Evolutionary conservation across 2,797 vertebrate genomes (phyloP).

Genomic region (Margarornis squamiger): DNA sequence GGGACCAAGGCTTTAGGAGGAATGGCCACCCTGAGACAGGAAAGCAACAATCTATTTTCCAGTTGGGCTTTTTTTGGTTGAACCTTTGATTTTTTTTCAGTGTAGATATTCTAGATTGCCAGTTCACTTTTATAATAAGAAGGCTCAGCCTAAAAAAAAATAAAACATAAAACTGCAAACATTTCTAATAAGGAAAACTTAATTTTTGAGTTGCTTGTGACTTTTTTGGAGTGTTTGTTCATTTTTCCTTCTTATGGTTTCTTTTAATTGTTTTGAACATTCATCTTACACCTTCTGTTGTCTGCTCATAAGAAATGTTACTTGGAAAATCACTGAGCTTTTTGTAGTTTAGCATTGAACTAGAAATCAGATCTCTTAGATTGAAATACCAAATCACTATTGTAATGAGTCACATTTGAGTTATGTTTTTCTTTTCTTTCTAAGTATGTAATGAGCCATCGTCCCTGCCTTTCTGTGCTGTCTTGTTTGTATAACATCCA

Average conservation of each 20-base stretch:
- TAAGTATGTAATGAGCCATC: background rate
- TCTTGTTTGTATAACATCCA: background rate
- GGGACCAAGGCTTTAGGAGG: background rate
- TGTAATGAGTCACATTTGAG: background rate
- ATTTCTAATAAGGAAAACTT: background rate
- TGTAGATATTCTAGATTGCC: background rate
- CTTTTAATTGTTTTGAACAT: background rate
- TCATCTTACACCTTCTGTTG: background rate
- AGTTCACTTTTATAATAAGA: background rate
- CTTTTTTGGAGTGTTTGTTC: background rate
- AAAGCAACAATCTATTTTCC: background rate
- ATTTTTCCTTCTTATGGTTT: background rate
- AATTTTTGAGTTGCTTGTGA: background rate
- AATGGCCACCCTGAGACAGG: background rate
- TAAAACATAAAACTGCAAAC: rapidly evolving
- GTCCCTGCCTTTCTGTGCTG: background rate
- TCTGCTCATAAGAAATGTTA: background rate
- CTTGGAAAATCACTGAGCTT: background rate
- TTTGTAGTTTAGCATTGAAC: background rate
- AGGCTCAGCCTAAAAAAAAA: background rate
- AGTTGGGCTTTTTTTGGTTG: background rate
- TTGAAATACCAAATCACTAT: background rate
- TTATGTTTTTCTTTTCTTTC: background rate
- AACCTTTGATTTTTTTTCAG: background rate
- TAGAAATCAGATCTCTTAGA: background rate